Conservation (phyloP, 1,140 invertebrate genomes). For the Plodia interpunctella region DNA sequence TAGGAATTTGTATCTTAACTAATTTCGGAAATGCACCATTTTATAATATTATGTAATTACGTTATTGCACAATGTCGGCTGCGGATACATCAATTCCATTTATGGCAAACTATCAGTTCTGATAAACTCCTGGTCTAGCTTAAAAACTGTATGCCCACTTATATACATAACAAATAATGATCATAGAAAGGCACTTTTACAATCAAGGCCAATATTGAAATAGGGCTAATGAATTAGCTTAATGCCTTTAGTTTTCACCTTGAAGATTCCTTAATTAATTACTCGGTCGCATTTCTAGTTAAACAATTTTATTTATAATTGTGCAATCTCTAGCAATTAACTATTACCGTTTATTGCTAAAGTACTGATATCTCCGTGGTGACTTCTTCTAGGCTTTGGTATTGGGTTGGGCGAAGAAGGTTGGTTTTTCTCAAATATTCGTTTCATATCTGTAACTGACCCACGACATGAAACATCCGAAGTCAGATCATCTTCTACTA, state of each 20-base stretch:
- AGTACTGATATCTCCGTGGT: conserved; percentile 42
- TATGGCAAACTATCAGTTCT: background rate
- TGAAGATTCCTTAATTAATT: too few relatives aligned
- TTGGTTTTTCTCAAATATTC: conserved; percentile 59
- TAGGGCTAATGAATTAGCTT: too few relatives aligned
- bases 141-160: background rate
- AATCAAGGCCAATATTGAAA: background rate
- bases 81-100: background rate
- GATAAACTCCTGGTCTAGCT: background rate
- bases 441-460: conserved; percentile 65
- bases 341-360: conserved; percentile 9
- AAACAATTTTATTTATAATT: too few relatives aligned
- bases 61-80: conserved; percentile 4
- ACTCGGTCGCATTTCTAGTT: too few relatives aligned
- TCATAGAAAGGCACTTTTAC: background rate
- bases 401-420: conserved; percentile 68
- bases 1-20: background rate
- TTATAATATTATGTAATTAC: too few relatives aligned
- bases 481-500: conserved; percentile 50
- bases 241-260: too few relatives aligned
- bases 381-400: conserved; percentile 72
- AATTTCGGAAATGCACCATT: background rate
- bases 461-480: conserved; percentile 30
- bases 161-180: background rate
- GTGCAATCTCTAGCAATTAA: background rate